A percentile compares a stretch with the other conserved stretches of the same genome.
Conservation (phyloP, 2,113 vertebrate genomes). For the Cyrtonyx montezumae region DNA sequence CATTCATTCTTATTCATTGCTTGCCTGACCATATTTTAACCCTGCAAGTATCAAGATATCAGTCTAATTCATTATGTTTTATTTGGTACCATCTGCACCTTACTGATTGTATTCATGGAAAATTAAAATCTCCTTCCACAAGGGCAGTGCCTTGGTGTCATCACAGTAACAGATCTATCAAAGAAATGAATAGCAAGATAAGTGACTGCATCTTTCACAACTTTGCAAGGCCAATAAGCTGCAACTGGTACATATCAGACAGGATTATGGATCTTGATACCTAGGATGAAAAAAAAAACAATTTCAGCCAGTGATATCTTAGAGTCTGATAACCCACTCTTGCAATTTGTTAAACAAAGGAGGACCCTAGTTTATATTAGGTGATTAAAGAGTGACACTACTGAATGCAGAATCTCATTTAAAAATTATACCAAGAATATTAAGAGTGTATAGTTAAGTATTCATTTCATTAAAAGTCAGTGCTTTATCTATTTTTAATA, state of each 20-base stretch:
- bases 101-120: not conserved
- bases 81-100: conserved; percentile 62
- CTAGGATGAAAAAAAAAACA: not conserved
- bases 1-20: conserved; percentile 63
- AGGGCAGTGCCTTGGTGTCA: conserved; percentile 21
- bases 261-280: not conserved
- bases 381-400: conserved; percentile 14
- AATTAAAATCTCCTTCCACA: conserved; percentile 61
- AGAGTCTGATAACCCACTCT: not conserved
- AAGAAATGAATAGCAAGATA: not conserved
- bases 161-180: not conserved
- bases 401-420: conserved; percentile 12
- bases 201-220: not conserved
- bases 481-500: conserved; percentile 57
- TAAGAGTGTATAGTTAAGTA: conserved; percentile 41
- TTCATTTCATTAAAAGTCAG: conserved; percentile 21
- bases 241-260: not conserved
- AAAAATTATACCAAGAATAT: conserved; percentile 1
- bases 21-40: conserved; percentile 65
- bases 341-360: not conserved
- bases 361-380: conserved; percentile 24
- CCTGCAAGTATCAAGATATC: conserved; percentile 59
- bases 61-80: conserved; percentile 62
- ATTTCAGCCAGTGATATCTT: not conserved
- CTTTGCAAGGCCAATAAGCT: not conserved